A percentile compares a stretch with the other conserved stretches of the same genome.
Evolutionary conservation across 92 coral and sea anemone species (phyloP).

Genomic region (Epizoanthus rinbou): DNA sequence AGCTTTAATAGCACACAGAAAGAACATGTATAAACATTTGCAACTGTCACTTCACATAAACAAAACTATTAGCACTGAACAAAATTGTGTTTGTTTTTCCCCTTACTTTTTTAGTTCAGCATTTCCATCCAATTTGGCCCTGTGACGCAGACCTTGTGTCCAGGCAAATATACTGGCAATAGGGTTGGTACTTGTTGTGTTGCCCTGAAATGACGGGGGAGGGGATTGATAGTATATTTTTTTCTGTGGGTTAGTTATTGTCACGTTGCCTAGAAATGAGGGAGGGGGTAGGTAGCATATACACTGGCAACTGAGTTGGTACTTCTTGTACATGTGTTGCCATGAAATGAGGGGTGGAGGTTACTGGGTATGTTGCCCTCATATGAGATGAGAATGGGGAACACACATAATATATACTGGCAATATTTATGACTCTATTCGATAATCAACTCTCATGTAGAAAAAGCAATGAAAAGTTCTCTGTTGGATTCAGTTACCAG

Average conservation of each 20-base stretch:
- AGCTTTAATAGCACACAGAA: no score
- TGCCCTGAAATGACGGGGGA: slow-evolving; percentile 66
- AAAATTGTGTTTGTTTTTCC: neutral
- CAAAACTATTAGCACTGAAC: neutral
- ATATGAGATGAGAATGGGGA: no score
- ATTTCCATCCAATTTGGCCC: slow-evolving; percentile 96
- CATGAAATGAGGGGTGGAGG: slow-evolving; percentile 51
- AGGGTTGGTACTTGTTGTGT: slow-evolving; percentile 30
- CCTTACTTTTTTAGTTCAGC: slow-evolving; percentile 76
- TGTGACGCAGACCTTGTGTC: slow-evolving; percentile 95
- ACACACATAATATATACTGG: no score
- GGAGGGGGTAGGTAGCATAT: neutral
- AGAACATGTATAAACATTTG: no score
- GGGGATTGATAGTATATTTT: neutral
- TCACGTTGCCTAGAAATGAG: slow-evolving; percentile 76
- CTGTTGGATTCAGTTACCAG: no score
- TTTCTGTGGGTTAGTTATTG: slow-evolving; percentile 98
- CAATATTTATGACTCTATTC: no score
- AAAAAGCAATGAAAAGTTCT: no score
- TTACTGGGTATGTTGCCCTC: neutral
- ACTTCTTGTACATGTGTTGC: slow-evolving; percentile 54
- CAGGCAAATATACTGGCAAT: slow-evolving; percentile 77
- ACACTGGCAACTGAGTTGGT: neutral
- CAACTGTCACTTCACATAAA: no score
- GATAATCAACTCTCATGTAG: no score